Base-by-base conservation (phyloP, 2,113 vertebrate species). In the Esox niger region DNA sequence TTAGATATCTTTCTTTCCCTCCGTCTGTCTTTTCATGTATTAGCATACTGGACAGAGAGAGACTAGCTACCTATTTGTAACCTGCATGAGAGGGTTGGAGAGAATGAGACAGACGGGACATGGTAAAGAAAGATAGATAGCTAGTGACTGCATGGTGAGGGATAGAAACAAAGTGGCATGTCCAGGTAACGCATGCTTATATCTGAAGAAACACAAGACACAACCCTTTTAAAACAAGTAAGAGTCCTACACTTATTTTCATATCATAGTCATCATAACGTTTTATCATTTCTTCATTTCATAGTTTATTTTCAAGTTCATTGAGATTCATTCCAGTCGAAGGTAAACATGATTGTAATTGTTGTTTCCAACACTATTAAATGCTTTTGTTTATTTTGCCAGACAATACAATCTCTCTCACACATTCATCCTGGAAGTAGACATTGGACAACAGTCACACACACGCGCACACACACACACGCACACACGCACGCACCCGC, bases 301-400 rank as follows among this genome's bases (percentile, higher is more conserved):
- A 91, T 88, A 91, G 79, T 88, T 89, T 84, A 80, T 89, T 89
- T 90, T 90, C 88, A 92, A 91, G 91, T 90, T 91, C 82, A 81
- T 86, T 89, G 88, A 88, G 90, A 89, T 85, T 91, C 89, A 91
- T 91, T 92, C 90, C 90, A 91, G 88, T 90, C 86, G 70, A 91
- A 91, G 88, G 90, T 92, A 92, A 92, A 92, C 90, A 92, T 90
- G 89, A 92, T 90, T 91, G 90, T 88, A 88, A 90, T 73, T 78
- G 85, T 91, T 90, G 88, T 89, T 89, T 87, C 88, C 89, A 92
- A 91, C 90, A 85, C 86, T 88, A 89, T 77, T 92, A 92, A 92
- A 92, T 92, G 90, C 90, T 92, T 91, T 88, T 84, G 86, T 88
- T 86, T 80, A 82, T 88, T 76, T 83, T 79, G 72, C 81, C 87